Base-by-base conservation (phyloP, 2,113 vertebrate species). In the Nicator chloris region DNA sequence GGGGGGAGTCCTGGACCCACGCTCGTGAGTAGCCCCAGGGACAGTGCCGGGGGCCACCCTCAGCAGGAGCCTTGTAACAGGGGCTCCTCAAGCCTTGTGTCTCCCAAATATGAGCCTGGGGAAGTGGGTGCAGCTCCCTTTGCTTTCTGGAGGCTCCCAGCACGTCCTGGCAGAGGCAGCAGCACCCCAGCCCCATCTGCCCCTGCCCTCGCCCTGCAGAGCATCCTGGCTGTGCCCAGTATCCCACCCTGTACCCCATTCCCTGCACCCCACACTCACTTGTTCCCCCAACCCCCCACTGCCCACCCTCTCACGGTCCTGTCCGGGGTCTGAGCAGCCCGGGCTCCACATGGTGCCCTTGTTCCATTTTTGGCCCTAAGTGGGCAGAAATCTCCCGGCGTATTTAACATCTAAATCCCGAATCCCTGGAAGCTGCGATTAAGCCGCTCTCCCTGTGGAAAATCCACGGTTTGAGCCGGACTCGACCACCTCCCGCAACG, bases 291-390 rank as follows among this genome's bases (percentile, higher is more conserved):
- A 0, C 14, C 7, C 0, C 27, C 35, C 51, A 2, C 35, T 15
- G 2, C 42, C 51, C 64, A 18, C 35, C 15, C 39, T 14, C 30
- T 31, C 42, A 12, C 4, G 1, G 42, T 39, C 33, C 71, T 18
- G 1, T 5, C 69, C 1, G 1, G 13, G 14, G 3, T 39, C 57
- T 9, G 35, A 6, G 3, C 8, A 3, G 35, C 71, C 35, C 42
- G 3, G 2, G 45, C 85, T 51, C 69, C 44, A 10, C 49, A 7
- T 1, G 24, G 4, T 69, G 73, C 53, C 88, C 63, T 68, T 3
- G 51, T 92, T 94, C 94, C 94, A 92, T 94, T 94, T 93, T 73
- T 7, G 44, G 65, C 70, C 82, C 66, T 90, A 88, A 95, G 92
- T 66, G 84, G 31, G 40, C 69, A 70, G 56, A 93, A 94, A 93